A percentile compares a stretch with the other conserved stretches of the same genome.
These are phyloP conservation scores for Lepidurus packardi DNA, from an alignment of 1,140 invertebrate genomes.

Conservation along the genomic window DNA sequence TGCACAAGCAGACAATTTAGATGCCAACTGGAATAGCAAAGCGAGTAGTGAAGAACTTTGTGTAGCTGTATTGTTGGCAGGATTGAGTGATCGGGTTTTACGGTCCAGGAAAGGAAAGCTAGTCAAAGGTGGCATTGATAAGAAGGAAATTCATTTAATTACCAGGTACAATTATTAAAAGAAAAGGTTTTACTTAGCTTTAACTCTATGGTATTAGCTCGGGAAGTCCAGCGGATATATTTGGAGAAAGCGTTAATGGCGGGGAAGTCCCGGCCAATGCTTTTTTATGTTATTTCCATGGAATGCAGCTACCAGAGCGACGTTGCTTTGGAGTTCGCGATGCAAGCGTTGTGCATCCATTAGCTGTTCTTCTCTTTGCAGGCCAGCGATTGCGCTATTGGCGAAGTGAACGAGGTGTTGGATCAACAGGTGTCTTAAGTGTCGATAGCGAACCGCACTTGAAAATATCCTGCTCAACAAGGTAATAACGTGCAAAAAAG, in stretches of 20 bases:
- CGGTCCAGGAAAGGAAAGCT: conserved; percentile 44
- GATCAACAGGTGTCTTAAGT: conserved; percentile 23
- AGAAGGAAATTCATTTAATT: conserved; percentile 41
- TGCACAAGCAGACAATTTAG: conserved; percentile 26
- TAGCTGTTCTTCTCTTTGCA: conserved; percentile 50
- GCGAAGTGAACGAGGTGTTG: conserved; percentile 35
- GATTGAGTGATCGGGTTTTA: conserved; percentile 49
- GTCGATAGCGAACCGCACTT: conserved; percentile 36
- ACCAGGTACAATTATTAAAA: conserved; percentile 46
- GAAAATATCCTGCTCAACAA: conserved; percentile 39
- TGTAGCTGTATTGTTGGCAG: conserved; percentile 48
- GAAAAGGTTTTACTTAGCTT: neutral
- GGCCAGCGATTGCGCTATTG: conserved; percentile 34
- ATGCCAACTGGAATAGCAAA: conserved; percentile 43
- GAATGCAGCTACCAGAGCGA: conserved; percentile 46
- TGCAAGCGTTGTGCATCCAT: conserved; percentile 50
- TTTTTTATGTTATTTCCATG: conserved; percentile 46
- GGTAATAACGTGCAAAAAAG: conserved; percentile 43
- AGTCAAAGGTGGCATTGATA: conserved; percentile 48
- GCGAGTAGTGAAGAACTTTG: conserved; percentile 49
- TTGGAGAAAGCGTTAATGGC: conserved; percentile 53
- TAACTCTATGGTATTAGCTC: conserved; percentile 41
- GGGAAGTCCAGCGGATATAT: conserved; percentile 47
- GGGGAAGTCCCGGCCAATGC: conserved; percentile 42
- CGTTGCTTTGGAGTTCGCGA: conserved; percentile 48